Conservation (phyloP, 2,113 vertebrate genomes). For the Sinocyclocheilus grahami region DNA sequence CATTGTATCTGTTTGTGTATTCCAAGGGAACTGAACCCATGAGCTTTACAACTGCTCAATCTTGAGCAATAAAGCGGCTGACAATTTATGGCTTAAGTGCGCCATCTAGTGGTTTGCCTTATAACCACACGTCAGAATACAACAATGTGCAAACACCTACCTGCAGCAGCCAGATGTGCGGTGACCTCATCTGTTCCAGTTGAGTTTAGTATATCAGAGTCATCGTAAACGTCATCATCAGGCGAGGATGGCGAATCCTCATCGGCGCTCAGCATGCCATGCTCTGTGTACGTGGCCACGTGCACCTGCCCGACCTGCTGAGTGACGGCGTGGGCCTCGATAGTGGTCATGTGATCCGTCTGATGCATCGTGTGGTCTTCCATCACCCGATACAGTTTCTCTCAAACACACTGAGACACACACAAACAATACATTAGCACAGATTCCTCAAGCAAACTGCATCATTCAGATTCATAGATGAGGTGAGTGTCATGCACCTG, state of each 20-base stretch:
- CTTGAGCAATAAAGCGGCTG: not conserved
- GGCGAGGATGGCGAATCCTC: conserved; percentile 96
- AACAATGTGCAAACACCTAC: conserved; percentile 63
- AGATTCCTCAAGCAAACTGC: not conserved
- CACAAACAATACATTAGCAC: conserved; percentile 19
- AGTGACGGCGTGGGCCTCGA: conserved; percentile 92
- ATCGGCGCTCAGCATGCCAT: conserved; percentile 92
- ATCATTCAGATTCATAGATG: not conserved
- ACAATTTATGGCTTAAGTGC: not conserved
- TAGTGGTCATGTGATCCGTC: conserved; percentile 94
- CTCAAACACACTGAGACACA: conserved; percentile 50
- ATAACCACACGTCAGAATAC: not conserved
- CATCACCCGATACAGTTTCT: conserved; percentile 78
- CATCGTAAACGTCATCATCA: conserved; percentile 93
- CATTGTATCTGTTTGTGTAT: not conserved
- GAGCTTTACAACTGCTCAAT: not conserved
- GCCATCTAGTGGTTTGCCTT: conserved; percentile 11
- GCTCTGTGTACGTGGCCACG: conserved; percentile 91
- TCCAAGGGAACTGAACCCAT: not conserved
- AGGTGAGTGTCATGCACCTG: not conserved
- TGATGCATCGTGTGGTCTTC: conserved; percentile 90
- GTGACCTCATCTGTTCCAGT: conserved; percentile 94
- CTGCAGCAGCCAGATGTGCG: conserved; percentile 94
- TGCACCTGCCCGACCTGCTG: conserved; percentile 93
- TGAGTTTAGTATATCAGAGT: conserved; percentile 97